phyloP scores from a whole-genome alignment of 2,113 vertebrate species.

The Dromaius novaehollandiae region DNA sequence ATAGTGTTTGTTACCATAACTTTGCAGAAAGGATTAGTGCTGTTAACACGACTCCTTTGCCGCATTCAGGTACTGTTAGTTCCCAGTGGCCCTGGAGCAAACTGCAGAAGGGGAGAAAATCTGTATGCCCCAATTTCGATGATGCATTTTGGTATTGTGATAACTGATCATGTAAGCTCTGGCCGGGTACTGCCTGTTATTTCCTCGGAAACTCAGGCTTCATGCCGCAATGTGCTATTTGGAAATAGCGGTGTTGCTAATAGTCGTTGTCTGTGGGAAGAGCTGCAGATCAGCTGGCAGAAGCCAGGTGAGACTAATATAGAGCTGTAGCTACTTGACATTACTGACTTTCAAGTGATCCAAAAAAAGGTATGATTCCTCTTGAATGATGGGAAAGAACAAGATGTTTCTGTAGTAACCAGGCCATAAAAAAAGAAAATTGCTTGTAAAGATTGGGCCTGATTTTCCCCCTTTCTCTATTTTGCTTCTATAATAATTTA shows the following conservation, averaged over 20 bases:
- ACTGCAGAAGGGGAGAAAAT: not conserved
- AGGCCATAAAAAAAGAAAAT: slow-evolving; percentile 55
- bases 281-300: not conserved
- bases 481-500: slow-evolving; percentile 6
- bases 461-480: not conserved
- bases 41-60: slow-evolving; percentile 3
- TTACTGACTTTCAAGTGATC: slow-evolving; percentile 31
- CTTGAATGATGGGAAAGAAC: not conserved
- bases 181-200: not conserved
- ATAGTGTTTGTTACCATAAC: slow-evolving; percentile 48
- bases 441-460: slow-evolving; percentile 34
- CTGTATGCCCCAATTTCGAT: not conserved
- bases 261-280: not conserved
- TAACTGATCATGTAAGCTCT: slow-evolving; percentile 15
- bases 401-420: slow-evolving; percentile 44
- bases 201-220: slow-evolving; percentile 10
- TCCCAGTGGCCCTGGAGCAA: not conserved
- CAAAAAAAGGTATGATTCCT: slow-evolving; percentile 22
- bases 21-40: not conserved
- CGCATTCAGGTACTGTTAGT: not conserved
- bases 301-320: not conserved
- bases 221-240: not conserved
- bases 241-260: not conserved
- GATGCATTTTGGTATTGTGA: not conserved
- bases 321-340: slow-evolving; percentile 11